phyloP scores from a whole-genome alignment of 2,888 invertebrate genomes.

The Rugalucina vietnamica region DNA sequence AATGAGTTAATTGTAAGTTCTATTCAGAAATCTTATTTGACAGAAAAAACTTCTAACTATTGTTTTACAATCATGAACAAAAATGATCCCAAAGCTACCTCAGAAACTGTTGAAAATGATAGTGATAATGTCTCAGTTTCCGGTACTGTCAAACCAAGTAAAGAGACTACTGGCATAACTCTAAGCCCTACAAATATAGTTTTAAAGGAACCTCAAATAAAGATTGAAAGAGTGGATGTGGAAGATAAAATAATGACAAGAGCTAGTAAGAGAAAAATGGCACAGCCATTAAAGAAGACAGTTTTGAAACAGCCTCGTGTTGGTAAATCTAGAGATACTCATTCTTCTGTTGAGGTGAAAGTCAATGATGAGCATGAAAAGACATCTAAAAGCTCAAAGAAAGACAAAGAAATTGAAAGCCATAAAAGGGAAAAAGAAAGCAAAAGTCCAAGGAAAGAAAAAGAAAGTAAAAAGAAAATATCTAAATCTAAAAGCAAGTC shows the following conservation, averaged over 20 bases:
- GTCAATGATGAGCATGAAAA: neutral
- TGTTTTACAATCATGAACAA: neutral
- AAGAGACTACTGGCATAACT: neutral
- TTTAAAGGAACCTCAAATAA: neutral
- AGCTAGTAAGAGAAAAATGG: neutral
- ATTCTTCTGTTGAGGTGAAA: neutral
- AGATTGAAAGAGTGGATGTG: neutral
- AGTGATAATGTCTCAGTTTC: neutral
- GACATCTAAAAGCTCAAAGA: neutral
- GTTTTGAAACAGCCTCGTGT: neutral
- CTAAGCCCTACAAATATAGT: too few relatives aligned
- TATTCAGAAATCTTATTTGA: neutral
- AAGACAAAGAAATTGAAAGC: neutral
- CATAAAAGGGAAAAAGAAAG: neutral
- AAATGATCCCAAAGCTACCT: neutral
- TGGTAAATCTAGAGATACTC: too few relatives aligned
- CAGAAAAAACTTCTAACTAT: neutral
- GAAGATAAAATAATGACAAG: neutral
- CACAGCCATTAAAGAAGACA: neutral
- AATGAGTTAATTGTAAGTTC: neutral
- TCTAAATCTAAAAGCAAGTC: neutral
- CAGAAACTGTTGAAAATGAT: neutral
- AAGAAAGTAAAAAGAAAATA: neutral
- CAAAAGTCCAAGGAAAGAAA: neutral
- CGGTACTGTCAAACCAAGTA: neutral